Evolutionary conservation across 2,888 invertebrate species (phyloP).

Genomic region (Acanthopleura granulata): DNA sequence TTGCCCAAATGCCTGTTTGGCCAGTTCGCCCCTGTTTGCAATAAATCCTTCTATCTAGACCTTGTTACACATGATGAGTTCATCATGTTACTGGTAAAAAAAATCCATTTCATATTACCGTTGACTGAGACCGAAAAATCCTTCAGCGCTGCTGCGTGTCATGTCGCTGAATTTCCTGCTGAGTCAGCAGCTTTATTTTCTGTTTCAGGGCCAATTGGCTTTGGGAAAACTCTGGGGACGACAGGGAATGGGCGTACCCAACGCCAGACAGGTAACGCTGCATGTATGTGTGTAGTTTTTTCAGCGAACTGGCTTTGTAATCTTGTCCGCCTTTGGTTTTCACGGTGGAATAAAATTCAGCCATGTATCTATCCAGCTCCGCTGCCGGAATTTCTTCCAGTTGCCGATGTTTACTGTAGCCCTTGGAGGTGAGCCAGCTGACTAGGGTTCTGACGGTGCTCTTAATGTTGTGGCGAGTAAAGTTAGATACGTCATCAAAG

Average conservation of each 20-base stretch:
- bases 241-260: background rate
- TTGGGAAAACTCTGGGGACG: background rate
- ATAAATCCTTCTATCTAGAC: too few relatives aligned
- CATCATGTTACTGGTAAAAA: too few relatives aligned
- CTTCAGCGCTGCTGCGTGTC: too few relatives aligned
- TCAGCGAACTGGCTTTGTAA: background rate
- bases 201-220: background rate
- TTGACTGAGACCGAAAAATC: too few relatives aligned
- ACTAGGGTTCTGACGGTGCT: background rate
- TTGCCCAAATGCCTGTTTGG: too few relatives aligned
- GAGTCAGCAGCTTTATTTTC: background rate
- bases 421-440: background rate
- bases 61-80: too few relatives aligned
- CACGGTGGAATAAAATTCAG: background rate
- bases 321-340: constrained; percentile 1
- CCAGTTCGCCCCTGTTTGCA: too few relatives aligned
- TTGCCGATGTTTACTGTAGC: background rate
- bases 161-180: too few relatives aligned
- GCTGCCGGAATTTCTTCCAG: constrained; percentile 5
- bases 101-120: too few relatives aligned
- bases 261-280: background rate
- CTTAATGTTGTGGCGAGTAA: background rate
- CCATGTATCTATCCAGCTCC: background rate
- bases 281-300: background rate
- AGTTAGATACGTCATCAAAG: too few relatives aligned